Conservation (phyloP, 1,140 invertebrate species). For the Mycetomoellerius zeteki region DNA sequence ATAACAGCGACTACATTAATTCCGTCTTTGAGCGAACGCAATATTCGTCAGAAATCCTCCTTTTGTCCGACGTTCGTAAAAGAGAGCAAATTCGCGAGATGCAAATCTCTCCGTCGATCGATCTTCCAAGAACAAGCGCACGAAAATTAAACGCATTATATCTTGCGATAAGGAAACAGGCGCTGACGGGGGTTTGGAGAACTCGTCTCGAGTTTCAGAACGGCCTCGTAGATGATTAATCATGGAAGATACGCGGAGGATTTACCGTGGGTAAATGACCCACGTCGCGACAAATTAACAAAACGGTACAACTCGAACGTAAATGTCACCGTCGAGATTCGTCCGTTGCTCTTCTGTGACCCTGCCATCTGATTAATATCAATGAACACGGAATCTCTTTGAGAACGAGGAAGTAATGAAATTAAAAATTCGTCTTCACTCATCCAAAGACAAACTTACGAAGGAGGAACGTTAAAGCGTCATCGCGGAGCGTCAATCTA, state of each 20-base stretch:
- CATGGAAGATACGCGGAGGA: conserved; percentile 1
- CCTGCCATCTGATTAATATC: conserved; percentile 42
- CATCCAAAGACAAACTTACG: conserved; percentile 24
- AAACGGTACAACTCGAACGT: conserved; percentile 26
- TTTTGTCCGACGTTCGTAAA: conserved; percentile 6
- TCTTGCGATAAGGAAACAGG: conserved; percentile 33
- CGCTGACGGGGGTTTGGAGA: not conserved
- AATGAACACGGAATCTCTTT: conserved; percentile 23
- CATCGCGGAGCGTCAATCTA: conserved; percentile 14
- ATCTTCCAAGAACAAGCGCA: conserved; percentile 7
- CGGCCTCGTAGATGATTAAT: conserved; percentile 32
- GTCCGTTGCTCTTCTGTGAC: not conserved
- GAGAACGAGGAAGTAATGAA: conserved; percentile 35
- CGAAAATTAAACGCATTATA: conserved; percentile 42
- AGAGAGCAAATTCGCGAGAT: conserved; percentile 29
- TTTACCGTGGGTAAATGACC: conserved; percentile 50
- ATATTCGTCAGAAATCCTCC: conserved; percentile 41
- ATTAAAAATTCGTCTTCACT: conserved; percentile 53
- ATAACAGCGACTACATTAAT: conserved; percentile 23
- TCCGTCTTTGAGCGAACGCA: conserved; percentile 39
- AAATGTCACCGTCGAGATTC: conserved; percentile 33
- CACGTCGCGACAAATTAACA: conserved; percentile 37
- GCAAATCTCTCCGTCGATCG: conserved; percentile 15
- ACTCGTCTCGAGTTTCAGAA: conserved; percentile 11
- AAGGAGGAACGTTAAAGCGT: not conserved